Evolutionary conservation across 2,113 vertebrate genomes (phyloP), one percentile per base, ranked within the genome.

Genomic region (Cebidichthys violaceus): DNA sequence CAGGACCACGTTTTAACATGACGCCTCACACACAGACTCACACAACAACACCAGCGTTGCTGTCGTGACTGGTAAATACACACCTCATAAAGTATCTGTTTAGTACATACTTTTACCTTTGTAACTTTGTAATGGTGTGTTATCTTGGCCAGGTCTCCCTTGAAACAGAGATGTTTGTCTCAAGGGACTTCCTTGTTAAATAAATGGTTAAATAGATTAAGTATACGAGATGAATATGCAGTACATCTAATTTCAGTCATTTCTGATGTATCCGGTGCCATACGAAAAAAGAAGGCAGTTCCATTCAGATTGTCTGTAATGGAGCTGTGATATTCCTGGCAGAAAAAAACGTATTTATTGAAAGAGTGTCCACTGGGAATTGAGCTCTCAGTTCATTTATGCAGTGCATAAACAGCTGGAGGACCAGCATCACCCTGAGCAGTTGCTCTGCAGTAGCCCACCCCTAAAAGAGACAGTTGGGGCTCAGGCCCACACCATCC

Each of bases 331-430:
- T 61, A 60, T 88, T 81, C 66, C 6, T 73, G 31, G 4, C 17
- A 61, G 24, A 31, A 68, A 17, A 5, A 70, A 35, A 24, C 6
- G 68, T 75, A 55, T 74, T 82, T 76, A 79, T 61, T 66, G 45
- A 70, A 64, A 29, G 39, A 74, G 61, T 66, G 66, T 78, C 65
- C 60, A 41, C 17, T 50, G 41, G 27, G 17, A 35, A 72, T 4
- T 0, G 2, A 81, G 73, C 59, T 20, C 27, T 61, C 43, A 10
- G 33, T 79, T 75, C 76, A 70, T 74, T 59, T 39, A 65, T 67
- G 59, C 35, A 35, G 62, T n/a, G 27, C 50, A 86, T 57, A 52
- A 55, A 77, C 9, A 57, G n/a, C 52, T 45, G 15, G 70, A 61
- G 27, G 2, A 39, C 9, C 37, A 39, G 37, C 37, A 39, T 9